Percentiles rank a stretch among this genome's conserved stretches.
These are phyloP conservation scores for Capromys pilorides DNA, from an alignment of 2,797 vertebrate genomes.

Conservation along the genomic window DNA sequence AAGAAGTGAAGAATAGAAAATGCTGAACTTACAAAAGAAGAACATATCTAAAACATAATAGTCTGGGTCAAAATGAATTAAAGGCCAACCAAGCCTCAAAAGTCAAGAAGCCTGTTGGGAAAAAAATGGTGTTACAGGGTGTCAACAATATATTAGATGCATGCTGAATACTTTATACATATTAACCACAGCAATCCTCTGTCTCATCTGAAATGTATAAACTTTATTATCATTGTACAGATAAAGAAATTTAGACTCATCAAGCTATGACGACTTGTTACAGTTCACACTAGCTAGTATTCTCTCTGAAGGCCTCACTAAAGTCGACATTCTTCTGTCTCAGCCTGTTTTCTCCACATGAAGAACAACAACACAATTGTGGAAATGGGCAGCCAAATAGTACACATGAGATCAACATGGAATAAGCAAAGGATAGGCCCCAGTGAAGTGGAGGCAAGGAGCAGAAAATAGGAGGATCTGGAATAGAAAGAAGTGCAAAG, in stretches of 20 bases:
- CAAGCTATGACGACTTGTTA: neutral
- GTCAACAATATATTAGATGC: neutral
- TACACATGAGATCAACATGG: neutral
- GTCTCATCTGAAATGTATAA: neutral
- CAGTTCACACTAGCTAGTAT: neutral
- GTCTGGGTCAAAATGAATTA: neutral
- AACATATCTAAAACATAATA: conserved; percentile 5
- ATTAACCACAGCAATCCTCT: conserved; percentile 64
- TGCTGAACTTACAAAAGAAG: neutral
- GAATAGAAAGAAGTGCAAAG: neutral
- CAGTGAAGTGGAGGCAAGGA: neutral
- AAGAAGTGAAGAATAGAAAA: conserved; percentile 3
- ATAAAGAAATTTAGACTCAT: conserved; percentile 46
- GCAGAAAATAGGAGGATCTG: conserved; percentile 24
- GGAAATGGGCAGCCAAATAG: neutral
- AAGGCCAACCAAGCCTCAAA: neutral
- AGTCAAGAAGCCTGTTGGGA: neutral
- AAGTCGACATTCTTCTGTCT: neutral
- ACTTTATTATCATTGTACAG: conserved; percentile 13
- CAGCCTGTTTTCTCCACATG: neutral
- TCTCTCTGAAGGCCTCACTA: neutral
- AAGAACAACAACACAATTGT: neutral
- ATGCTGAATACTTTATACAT: neutral
- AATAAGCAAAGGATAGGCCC: neutral
- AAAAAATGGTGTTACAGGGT: conserved; percentile 21